phyloP scores from a whole-genome alignment of 1,140 invertebrate species.

The Macrobrachium nipponense region DNA sequence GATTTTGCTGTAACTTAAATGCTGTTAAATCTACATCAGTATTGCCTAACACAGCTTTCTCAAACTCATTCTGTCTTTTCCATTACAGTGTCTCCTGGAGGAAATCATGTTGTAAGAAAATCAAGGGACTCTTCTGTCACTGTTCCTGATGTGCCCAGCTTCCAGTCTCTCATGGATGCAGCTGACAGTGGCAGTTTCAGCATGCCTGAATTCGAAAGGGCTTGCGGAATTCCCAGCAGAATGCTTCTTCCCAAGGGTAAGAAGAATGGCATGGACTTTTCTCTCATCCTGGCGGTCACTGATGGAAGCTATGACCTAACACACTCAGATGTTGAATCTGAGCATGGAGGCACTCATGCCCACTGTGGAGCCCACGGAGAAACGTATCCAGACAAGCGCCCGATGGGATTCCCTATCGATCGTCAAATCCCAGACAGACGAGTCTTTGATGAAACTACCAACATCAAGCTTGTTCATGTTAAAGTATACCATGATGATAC shows the following conservation, averaged over 20 bases:
- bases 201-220: constrained; percentile 69
- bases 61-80: background rate
- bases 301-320: constrained; percentile 66
- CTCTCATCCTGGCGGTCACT: constrained; percentile 69
- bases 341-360: background rate
- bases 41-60: too few relatives aligned
- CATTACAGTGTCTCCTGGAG: constrained; percentile 12
- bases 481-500: constrained; percentile 1
- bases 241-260: constrained; percentile 73
- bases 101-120: background rate
- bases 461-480: background rate
- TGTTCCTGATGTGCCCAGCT: constrained; percentile 8
- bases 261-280: constrained; percentile 69
- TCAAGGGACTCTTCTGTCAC: constrained; percentile 29
- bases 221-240: constrained; percentile 74
- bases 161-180: background rate
- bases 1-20: too few relatives aligned
- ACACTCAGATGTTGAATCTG: background rate
- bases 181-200: constrained; percentile 68
- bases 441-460: background rate
- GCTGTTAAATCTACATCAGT: background rate
- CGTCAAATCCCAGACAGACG: background rate
- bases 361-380: constrained; percentile 27
- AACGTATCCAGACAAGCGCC: constrained; percentile 25
- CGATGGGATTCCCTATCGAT: background rate